phyloP scores from a whole-genome alignment of 1,140 invertebrate species.

The Grapholita molesta region DNA sequence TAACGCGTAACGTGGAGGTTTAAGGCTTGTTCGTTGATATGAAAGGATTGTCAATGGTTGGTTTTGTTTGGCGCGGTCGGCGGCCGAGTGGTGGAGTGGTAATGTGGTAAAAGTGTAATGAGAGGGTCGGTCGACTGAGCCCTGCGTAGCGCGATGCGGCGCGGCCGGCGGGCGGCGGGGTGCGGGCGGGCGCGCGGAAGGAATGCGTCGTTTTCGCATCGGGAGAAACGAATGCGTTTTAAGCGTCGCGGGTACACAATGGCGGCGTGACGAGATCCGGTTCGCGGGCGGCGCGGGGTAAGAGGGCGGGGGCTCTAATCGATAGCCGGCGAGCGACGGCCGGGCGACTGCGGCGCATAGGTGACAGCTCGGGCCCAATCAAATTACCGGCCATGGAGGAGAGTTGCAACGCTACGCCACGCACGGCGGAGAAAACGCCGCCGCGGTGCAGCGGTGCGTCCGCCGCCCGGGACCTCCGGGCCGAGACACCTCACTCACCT shows the following conservation, averaged over 20 bases:
- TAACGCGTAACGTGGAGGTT: slow-evolving; percentile 9
- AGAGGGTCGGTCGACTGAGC: slow-evolving; percentile 55
- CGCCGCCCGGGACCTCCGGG: slow-evolving; percentile 29
- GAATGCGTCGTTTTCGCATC: slow-evolving; percentile 78
- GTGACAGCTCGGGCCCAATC: slow-evolving; percentile 76
- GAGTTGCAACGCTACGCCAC: slow-evolving; percentile 53
- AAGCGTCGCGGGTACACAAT: slow-evolving; percentile 77
- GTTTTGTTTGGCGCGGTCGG: slow-evolving; percentile 23
- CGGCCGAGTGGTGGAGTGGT: slow-evolving; percentile 37
- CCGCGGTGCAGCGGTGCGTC: neutral
- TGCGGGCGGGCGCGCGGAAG: slow-evolving; percentile 69
- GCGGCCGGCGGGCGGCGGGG: slow-evolving; percentile 44
- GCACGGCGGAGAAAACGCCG: slow-evolving; percentile 44
- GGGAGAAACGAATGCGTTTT: slow-evolving; percentile 77
- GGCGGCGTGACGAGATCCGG: slow-evolving; percentile 77
- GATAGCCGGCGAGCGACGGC: slow-evolving; percentile 78
- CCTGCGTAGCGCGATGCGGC: slow-evolving; percentile 49
- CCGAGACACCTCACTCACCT: slow-evolving; percentile 42
- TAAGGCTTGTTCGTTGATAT: slow-evolving; percentile 19
- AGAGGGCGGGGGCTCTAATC: slow-evolving; percentile 72
- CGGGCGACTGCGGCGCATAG: slow-evolving; percentile 76
- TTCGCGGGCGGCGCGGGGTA: slow-evolving; percentile 67
- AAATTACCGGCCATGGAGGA: slow-evolving; percentile 69
- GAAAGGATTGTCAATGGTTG: slow-evolving; percentile 18
- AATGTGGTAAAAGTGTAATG: slow-evolving; percentile 64